Percentiles rank a stretch among this genome's conserved stretches.
These are phyloP conservation scores for Lepus oiostolus DNA, from an alignment of 2,797 vertebrate genomes.

Conservation along the genomic window DNA sequence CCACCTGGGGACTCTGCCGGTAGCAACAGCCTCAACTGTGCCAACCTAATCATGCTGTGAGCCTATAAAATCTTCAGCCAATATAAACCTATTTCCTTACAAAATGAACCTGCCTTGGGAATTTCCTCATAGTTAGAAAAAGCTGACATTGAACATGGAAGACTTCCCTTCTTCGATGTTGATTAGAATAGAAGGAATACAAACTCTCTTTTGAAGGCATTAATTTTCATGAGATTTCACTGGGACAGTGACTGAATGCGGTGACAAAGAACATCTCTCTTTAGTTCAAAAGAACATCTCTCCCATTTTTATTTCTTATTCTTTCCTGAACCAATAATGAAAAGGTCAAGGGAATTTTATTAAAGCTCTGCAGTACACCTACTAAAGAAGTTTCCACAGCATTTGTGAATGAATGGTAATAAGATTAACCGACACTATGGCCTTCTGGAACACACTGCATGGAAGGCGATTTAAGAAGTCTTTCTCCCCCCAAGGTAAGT, in stretches of 20 bases:
- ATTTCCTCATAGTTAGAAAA: no score
- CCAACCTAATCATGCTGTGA: no score
- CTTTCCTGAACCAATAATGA: slow-evolving; percentile 52
- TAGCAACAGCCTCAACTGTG: no score
- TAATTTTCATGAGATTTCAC: slow-evolving; percentile 11
- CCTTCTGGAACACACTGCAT: background rate
- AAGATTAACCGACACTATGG: slow-evolving; percentile 16
- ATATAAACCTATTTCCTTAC: no score
- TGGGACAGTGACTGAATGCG: background rate
- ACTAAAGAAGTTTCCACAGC: slow-evolving; percentile 41
- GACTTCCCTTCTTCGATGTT: background rate
- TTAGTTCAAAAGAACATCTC: slow-evolving; percentile 45
- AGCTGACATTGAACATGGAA: background rate
- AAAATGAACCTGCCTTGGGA: no score
- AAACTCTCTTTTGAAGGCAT: background rate
- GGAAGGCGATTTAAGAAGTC: background rate
- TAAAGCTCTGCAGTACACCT: background rate
- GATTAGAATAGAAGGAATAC: background rate
- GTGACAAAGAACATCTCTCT: background rate
- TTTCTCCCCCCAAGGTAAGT: background rate
- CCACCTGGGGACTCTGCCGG: no score
- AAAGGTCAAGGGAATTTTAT: slow-evolving; percentile 60
- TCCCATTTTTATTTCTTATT: slow-evolving; percentile 50
- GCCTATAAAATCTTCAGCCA: no score
- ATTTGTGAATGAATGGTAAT: background rate